phyloP scores from a whole-genome alignment of 2,797 vertebrate genomes.

The Margarornis squamiger region DNA sequence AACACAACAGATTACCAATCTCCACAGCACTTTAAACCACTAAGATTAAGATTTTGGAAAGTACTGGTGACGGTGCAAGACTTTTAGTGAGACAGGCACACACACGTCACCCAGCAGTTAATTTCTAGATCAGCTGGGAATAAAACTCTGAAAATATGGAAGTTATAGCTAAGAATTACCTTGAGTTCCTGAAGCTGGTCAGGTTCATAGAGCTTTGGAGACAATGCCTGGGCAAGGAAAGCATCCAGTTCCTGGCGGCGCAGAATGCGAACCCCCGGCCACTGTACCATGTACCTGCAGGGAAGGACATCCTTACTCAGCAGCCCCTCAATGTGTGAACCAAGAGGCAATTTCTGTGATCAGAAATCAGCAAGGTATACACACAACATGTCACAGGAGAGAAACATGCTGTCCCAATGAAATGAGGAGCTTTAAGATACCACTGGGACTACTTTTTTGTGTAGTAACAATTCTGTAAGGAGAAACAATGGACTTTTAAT shows the following conservation, averaged over 20 bases:
- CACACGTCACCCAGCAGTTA: background rate
- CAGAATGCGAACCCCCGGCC: conserved; percentile 94
- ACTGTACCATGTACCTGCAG: conserved; percentile 95
- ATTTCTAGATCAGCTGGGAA: background rate
- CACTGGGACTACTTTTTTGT: background rate
- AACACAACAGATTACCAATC: background rate
- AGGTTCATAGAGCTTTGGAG: conserved; percentile 95
- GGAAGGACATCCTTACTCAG: background rate
- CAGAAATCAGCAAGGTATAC: background rate
- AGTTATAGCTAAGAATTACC: conserved; percentile 77
- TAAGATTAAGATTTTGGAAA: background rate
- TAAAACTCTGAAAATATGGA: background rate
- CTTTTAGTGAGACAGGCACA: background rate
- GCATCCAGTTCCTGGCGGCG: conserved; percentile 95
- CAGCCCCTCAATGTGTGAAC: background rate
- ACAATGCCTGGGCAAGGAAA: conserved; percentile 95
- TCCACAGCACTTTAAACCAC: background rate
- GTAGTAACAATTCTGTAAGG: background rate
- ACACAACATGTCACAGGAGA: background rate
- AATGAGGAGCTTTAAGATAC: background rate
- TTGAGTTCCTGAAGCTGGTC: conserved; percentile 98
- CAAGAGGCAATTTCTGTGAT: background rate
- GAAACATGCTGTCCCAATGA: background rate
- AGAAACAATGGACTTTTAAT: background rate
- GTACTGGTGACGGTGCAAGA: background rate